phyloP scores from a whole-genome alignment of 2,797 vertebrate genomes.

The Xiphorhynchus erythropygius region DNA sequence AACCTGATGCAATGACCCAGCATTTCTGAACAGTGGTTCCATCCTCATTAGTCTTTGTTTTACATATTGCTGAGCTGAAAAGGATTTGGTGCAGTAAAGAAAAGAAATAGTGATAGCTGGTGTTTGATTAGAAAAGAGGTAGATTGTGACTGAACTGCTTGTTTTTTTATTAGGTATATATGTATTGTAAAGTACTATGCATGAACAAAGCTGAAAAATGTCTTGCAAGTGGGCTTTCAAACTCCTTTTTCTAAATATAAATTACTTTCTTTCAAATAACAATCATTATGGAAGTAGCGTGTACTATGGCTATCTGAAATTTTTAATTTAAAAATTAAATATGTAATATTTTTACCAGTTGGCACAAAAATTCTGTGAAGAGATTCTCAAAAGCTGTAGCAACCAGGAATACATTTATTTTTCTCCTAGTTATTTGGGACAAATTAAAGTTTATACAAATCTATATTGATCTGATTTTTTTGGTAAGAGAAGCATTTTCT shows the following conservation, averaged over 20 bases:
- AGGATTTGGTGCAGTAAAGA: not conserved
- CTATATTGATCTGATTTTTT: not conserved
- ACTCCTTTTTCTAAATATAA: not conserved
- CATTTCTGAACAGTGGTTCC: slow-evolving; percentile 13
- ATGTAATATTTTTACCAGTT: fast-evolving
- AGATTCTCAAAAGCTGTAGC: not conserved
- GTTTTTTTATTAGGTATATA: not conserved
- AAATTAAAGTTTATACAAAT: not conserved
- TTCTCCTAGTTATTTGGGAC: not conserved
- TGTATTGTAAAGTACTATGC: not conserved
- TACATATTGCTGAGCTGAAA: not conserved
- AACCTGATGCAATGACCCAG: not conserved
- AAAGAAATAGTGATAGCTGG: not conserved
- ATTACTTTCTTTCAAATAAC: not conserved
- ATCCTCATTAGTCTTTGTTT: not conserved
- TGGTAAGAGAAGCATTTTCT: not conserved
- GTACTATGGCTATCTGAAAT: not conserved
- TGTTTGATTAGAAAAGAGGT: not conserved
- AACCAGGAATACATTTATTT: not conserved
- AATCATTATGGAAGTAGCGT: fast-evolving
- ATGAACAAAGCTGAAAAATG: not conserved
- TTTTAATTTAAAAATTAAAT: not conserved
- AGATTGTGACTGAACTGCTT: not conserved
- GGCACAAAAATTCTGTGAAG: not conserved
- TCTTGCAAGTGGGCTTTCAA: not conserved